Conservation (phyloP, 2,888 invertebrate species). For the Drosophila austrosaltans region DNA sequence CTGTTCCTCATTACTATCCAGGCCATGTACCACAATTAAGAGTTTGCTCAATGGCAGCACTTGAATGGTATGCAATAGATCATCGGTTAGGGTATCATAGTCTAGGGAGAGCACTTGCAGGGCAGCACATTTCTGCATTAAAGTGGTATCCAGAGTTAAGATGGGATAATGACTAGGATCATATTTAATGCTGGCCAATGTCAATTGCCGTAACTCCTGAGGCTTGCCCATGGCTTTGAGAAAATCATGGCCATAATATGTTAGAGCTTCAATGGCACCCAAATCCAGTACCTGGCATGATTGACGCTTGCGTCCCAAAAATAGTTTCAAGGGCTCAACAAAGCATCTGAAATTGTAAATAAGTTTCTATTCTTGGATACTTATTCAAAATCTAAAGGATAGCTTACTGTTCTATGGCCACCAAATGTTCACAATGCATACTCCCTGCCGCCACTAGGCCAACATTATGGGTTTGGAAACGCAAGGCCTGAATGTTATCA, state of each 20-base stretch:
- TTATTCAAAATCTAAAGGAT: background rate
- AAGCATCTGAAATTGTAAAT: conserved; percentile 69
- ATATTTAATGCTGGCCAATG: conserved; percentile 89
- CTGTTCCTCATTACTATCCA: conserved; percentile 86
- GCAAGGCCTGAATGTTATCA: conserved; percentile 81
- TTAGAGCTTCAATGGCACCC: conserved; percentile 82
- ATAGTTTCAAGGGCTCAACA: conserved; percentile 82
- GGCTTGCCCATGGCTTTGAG: conserved; percentile 83
- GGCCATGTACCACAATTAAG: conserved; percentile 88
- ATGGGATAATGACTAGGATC: conserved; percentile 88
- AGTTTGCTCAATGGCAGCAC: conserved; percentile 85
- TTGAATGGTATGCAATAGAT: conserved; percentile 80
- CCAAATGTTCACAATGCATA: conserved; percentile 78
- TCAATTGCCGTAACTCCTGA: conserved; percentile 86
- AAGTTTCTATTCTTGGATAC: background rate
- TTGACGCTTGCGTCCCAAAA: conserved; percentile 80
- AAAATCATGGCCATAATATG: conserved; percentile 82
- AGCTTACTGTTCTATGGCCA: conserved; percentile 82
- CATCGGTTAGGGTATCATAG: conserved; percentile 82
- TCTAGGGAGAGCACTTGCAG: conserved; percentile 85
- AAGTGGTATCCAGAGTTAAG: conserved; percentile 84
- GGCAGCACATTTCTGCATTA: conserved; percentile 86
- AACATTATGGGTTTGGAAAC: conserved; percentile 82
- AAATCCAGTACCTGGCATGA: conserved; percentile 81
- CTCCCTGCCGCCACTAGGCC: conserved; percentile 79